These are phyloP conservation scores for Nephrotoma guestfalica DNA, from an alignment of 2,888 invertebrate species.

Conservation along the genomic window DNA sequence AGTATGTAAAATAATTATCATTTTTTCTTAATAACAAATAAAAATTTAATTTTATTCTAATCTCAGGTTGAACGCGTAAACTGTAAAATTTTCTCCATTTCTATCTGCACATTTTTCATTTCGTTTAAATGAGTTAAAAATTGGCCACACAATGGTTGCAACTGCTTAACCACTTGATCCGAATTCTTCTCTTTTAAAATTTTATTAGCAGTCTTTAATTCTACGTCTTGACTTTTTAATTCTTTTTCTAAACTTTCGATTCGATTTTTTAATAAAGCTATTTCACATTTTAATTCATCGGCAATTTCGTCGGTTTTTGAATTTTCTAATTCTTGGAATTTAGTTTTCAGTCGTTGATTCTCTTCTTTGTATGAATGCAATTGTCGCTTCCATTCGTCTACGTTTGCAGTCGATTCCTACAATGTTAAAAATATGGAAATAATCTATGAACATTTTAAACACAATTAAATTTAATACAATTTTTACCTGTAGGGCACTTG, in stretches of 20 bases:
- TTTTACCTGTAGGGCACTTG: slow-evolving; percentile 70
- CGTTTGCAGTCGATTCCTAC: slow-evolving; percentile 82
- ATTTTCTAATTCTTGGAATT: slow-evolving; percentile 55
- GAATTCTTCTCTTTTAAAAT: slow-evolving; percentile 37
- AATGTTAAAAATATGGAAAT: not conserved
- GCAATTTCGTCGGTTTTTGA: slow-evolving; percentile 48
- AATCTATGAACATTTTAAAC: not conserved
- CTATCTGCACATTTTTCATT: slow-evolving; percentile 29
- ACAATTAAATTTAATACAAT: not conserved
- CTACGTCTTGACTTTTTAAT: slow-evolving; percentile 68
- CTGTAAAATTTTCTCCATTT: slow-evolving; percentile 32
- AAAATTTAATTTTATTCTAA: slow-evolving; percentile 4
- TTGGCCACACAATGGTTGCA: slow-evolving; percentile 26
- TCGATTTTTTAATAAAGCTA: slow-evolving; percentile 56
- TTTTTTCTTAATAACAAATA: slow-evolving; percentile 4
- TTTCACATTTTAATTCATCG: slow-evolving; percentile 61
- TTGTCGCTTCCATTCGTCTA: slow-evolving; percentile 97
- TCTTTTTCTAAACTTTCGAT: slow-evolving; percentile 73
- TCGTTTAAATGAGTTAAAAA: slow-evolving; percentile 30
- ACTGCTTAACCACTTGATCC: slow-evolving; percentile 51
- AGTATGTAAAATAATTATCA: not conserved
- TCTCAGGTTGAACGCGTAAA: slow-evolving; percentile 13
- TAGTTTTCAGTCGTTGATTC: slow-evolving; percentile 66
- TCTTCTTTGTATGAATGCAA: slow-evolving; percentile 85
- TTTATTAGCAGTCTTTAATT: slow-evolving; percentile 44